Evolutionary conservation across 2,797 vertebrate genomes (phyloP), one percentile per base, ranked within the genome.

Genomic region (Nothura maculosa): DNA sequence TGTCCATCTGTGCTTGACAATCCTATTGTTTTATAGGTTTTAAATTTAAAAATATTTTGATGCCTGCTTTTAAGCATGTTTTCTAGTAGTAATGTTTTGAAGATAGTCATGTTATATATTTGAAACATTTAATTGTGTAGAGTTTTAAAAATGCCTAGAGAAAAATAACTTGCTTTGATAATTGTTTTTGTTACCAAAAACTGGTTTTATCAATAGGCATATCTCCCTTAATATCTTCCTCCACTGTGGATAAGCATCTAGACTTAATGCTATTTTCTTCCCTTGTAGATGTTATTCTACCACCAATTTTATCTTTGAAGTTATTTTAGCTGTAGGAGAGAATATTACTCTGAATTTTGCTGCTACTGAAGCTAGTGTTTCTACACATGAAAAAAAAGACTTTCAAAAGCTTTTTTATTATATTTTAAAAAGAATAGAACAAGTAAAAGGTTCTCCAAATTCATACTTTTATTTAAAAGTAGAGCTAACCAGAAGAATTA

Each of bases 351-450:
- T 72, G 58, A 67, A 32, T 76, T 22, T 58, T 83, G 61, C 52
- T 93, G 20, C 18, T 10, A 43, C 40, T 92, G 36, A 85, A 91
- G 86, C 52, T 40, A 9, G 12, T 3, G 64, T 3, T 70, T 85
- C 81, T 60, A 67, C 60, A 42, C 13, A 15, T 1, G 2, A 63
- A 12, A 74, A 52, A 64, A 45, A 42, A 62, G 16, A 2, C 45
- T 94, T 81, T 81, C 48, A 58, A 79, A 85, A 87, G 54, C 18
- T 68, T 63, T 92, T 55, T 81, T 87, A 52, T 94, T 81, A 21
- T 20, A 14, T 81, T 19, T 79, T 34, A 4, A 36, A 62, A 86
- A 82, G 55, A 87, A 60, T 30, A 76, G 57, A 93, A 87, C 42
- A 28, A 70, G 25, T 27, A 77, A 70, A 87, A 79, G 19, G 38